A percentile compares a stretch with the other conserved stretches of the same genome.
These are phyloP conservation scores for Cassiopea xamachana DNA, from an alignment of 30 jellyfish, hydroid and myxozoan species.

Conservation along the genomic window DNA sequence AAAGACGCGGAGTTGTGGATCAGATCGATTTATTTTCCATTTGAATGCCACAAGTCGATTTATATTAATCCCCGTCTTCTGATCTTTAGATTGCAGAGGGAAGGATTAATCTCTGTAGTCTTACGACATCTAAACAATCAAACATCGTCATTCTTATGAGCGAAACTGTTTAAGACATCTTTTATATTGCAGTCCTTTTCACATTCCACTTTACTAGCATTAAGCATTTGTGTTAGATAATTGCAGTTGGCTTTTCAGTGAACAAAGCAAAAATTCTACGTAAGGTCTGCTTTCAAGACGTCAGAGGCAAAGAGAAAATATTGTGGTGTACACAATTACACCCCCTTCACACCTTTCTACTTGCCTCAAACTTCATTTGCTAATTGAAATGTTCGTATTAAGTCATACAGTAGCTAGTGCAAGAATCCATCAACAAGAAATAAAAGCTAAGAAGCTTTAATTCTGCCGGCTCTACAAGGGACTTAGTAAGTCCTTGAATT, in stretches of 20 bases:
- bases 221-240: not conserved
- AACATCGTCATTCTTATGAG: not conserved
- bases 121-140: conserved; percentile 19
- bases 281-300: not conserved
- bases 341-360: too few relatives aligned
- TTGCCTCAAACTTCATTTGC: too few relatives aligned
- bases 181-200: not conserved
- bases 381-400: too few relatives aligned
- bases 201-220: not conserved
- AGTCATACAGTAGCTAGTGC: too few relatives aligned
- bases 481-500: too few relatives aligned
- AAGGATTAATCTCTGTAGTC: conserved; percentile 25
- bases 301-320: not conserved
- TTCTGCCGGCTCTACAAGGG: too few relatives aligned
- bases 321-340: too few relatives aligned
- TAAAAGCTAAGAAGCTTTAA: too few relatives aligned
- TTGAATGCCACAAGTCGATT: conserved; percentile 28
- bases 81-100: conserved; percentile 14
- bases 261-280: not conserved
- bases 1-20: not conserved
- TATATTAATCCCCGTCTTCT: conserved; percentile 29
- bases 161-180: not conserved
- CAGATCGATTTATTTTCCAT: not conserved
- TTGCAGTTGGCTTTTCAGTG: not conserved
- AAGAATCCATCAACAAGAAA: too few relatives aligned